Conservation (phyloP, 2,888 invertebrate species). For the Eristalis tenax region DNA sequence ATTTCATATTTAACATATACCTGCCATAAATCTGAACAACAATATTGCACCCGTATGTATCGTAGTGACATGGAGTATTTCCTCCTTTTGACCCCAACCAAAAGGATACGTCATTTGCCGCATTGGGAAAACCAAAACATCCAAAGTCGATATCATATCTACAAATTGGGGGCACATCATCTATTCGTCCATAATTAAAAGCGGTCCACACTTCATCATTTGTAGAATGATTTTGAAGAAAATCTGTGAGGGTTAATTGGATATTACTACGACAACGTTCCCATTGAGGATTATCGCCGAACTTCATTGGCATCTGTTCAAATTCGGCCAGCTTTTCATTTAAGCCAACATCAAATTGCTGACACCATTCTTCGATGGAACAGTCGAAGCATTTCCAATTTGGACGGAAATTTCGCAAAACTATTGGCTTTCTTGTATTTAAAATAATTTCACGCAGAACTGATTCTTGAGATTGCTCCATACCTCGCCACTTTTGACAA, state of each 20-base stretch:
- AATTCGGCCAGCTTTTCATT: slow-evolving; percentile 68
- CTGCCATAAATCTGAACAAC: slow-evolving; percentile 93
- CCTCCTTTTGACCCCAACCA: slow-evolving; percentile 95
- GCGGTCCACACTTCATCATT: slow-evolving; percentile 76
- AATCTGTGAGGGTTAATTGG: slow-evolving; percentile 85
- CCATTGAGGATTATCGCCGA: slow-evolving; percentile 87
- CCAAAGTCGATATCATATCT: slow-evolving; percentile 84
- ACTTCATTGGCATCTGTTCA: slow-evolving; percentile 74
- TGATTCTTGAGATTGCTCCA: slow-evolving; percentile 13
- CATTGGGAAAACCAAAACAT: slow-evolving; percentile 87
- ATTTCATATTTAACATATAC: slow-evolving; percentile 81
- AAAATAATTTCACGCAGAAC: slow-evolving; percentile 77
- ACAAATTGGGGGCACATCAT: slow-evolving; percentile 75
- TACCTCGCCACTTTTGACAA: not conserved
- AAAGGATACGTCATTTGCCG: slow-evolving; percentile 89
- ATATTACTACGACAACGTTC: slow-evolving; percentile 86
- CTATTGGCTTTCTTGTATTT: slow-evolving; percentile 77
- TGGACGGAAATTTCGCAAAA: slow-evolving; percentile 75
- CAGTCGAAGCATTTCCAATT: slow-evolving; percentile 78
- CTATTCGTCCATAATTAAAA: slow-evolving; percentile 77
- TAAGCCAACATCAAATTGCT: slow-evolving; percentile 72
- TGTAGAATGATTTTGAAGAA: slow-evolving; percentile 81
- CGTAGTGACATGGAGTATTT: slow-evolving; percentile 96
- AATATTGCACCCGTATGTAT: slow-evolving; percentile 96
- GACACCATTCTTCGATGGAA: slow-evolving; percentile 77